Percentiles rank a stretch among this genome's conserved stretches.
Evolutionary conservation across 2,797 vertebrate genomes (phyloP).

Genomic region (Amazona finschi): DNA sequence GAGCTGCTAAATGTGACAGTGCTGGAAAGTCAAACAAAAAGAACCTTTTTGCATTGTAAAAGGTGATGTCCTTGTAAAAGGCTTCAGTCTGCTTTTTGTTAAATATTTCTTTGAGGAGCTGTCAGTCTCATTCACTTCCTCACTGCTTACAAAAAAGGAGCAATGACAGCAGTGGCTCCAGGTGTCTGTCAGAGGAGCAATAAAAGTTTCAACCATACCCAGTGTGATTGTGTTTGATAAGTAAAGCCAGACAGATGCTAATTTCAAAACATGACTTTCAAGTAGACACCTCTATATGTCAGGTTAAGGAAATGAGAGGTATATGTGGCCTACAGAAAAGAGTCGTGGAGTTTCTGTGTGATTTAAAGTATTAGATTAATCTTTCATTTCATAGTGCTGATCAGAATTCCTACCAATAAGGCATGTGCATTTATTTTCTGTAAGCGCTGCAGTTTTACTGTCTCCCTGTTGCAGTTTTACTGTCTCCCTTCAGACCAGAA

Average conservation of each 20-base stretch:
- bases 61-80: constrained; percentile 37
- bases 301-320: neutral
- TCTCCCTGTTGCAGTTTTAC: neutral
- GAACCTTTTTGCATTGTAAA: constrained; percentile 33
- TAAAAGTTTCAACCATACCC: neutral
- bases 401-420: constrained; percentile 34
- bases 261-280: constrained; percentile 38
- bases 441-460: neutral
- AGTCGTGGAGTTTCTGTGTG: neutral
- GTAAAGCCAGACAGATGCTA: constrained; percentile 42
- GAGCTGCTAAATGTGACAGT: neutral
- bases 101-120: constrained; percentile 26
- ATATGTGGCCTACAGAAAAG: neutral
- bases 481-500: neutral
- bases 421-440: constrained; percentile 24
- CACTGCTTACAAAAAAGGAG: constrained; percentile 17
- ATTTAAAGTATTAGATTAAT: constrained; percentile 31
- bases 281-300: neutral
- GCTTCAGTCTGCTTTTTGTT: constrained; percentile 42
- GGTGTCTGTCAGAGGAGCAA: constrained; percentile 60
- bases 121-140: neutral
- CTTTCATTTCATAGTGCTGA: constrained; percentile 31
- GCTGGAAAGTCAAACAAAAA: constrained; percentile 24
- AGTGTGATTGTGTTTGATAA: constrained; percentile 21
- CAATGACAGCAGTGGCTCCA: constrained; percentile 55